A percentile compares a stretch with the other conserved stretches of the same genome.
Conservation (phyloP, 2,113 vertebrate genomes). For the Pseudorectes ferrugineus region DNA sequence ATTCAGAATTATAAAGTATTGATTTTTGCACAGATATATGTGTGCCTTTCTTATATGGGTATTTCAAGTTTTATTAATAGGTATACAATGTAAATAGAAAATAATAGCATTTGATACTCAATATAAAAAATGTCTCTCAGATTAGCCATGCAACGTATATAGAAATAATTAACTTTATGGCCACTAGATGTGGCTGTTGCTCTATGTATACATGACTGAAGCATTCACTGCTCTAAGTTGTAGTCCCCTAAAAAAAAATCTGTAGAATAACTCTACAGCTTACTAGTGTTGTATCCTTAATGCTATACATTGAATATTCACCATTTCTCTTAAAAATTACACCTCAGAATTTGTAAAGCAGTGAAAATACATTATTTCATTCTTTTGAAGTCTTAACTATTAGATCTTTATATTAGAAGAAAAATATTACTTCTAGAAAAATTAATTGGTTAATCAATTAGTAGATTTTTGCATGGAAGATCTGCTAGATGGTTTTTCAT, state of each 20-base stretch:
- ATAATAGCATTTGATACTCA: neutral
- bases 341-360: neutral
- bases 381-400: neutral
- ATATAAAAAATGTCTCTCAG: neutral
- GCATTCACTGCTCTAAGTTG: neutral
- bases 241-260: neutral
- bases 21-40: neutral
- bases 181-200: constrained; percentile 46
- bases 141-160: neutral
- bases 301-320: neutral
- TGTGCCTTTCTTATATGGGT: neutral
- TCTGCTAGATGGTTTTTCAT: neutral
- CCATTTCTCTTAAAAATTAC: neutral
- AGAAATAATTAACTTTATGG: neutral
- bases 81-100: neutral
- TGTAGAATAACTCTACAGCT: neutral
- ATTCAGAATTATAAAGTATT: neutral
- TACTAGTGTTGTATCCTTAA: neutral
- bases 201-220: neutral
- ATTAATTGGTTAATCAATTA: neutral
- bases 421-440: neutral
- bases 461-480: neutral
- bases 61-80: neutral
- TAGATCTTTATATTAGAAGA: neutral
- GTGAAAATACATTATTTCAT: neutral